A percentile compares a stretch with the other conserved stretches of the same genome.
Evolutionary conservation across 2,113 vertebrate genomes (phyloP).

Genomic region (Callorhinus ursinus): DNA sequence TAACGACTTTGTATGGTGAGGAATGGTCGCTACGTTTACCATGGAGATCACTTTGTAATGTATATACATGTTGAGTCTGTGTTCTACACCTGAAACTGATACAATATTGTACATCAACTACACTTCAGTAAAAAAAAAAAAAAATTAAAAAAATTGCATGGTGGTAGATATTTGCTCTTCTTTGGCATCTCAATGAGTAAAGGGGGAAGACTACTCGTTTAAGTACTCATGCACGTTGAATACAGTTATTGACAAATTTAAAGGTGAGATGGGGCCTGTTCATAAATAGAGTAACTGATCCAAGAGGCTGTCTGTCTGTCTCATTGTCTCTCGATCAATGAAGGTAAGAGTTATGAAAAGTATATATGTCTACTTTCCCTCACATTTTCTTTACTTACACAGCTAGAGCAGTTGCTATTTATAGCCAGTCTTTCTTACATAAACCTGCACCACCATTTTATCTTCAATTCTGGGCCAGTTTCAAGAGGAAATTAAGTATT

Average conservation of each 20-base stretch:
- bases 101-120: not conserved
- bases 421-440: not conserved
- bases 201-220: not conserved
- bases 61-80: not conserved
- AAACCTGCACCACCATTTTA: not conserved
- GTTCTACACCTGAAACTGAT: not conserved
- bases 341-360: not conserved
- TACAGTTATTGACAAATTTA: constrained; percentile 25
- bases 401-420: not conserved
- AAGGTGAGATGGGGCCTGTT: constrained; percentile 32
- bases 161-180: not conserved
- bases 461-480: not conserved
- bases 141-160: not conserved
- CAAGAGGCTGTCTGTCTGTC: not conserved
- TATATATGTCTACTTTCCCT: not conserved
- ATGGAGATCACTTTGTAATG: not conserved
- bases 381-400: not conserved
- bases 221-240: not conserved
- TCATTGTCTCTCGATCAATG: not conserved
- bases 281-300: constrained; percentile 5
- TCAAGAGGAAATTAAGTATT: not conserved
- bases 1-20: not conserved
- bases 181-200: not conserved
- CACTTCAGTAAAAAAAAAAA: not conserved
- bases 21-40: not conserved